Evolutionary conservation across 2,113 vertebrate species (phyloP), one percentile per base, ranked within the genome.

Genomic region (Calidris pugnax): DNA sequence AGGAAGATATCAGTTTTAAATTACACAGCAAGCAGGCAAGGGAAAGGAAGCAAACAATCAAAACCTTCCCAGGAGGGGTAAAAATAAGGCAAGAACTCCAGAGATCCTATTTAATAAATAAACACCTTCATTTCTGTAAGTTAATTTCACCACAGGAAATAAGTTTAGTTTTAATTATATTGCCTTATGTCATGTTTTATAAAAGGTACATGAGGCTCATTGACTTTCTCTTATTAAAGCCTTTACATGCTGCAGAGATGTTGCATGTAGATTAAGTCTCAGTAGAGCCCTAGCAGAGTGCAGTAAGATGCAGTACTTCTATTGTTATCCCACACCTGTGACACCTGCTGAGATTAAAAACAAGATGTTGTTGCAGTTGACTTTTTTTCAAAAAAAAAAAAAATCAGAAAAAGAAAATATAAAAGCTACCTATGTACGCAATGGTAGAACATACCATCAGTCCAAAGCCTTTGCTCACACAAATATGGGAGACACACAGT

Each of bases 61-160:
- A 97, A 98, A 97, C 94, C 91, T 97, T 98, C 98, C 98, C 98
- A 98, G 96, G 97, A 98, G 98, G 95, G 64, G 87, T 68, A 97
- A 96, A 82, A 96, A 94, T 95, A 96, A 97, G 87, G 94, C 95
- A 7, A 96, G 90, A 94, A 80, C 97, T 97, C 97, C 83, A 97
- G 97, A 98, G 98, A 98, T 98, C 95, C 97, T 98, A 97, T 98
- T 98, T 98, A 98, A 98, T 98, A 98, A 98, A 98, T 98, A 98
- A 98, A 98, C 97, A 98, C 98, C 97, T 98, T 98, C 97, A 98
- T 98, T 98, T 98, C 97, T 98, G 85, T 98, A 98, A 98, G 98
- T 98, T 98, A 98, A 98, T 98, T 98, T 98, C 95, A 97, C 97
- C 92, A 91, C 94, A 98, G 97, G 97, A 98, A 98, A 98, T 98